Evolutionary conservation across 2,888 invertebrate genomes (phyloP).

Genomic region (Apodemia zela): DNA sequence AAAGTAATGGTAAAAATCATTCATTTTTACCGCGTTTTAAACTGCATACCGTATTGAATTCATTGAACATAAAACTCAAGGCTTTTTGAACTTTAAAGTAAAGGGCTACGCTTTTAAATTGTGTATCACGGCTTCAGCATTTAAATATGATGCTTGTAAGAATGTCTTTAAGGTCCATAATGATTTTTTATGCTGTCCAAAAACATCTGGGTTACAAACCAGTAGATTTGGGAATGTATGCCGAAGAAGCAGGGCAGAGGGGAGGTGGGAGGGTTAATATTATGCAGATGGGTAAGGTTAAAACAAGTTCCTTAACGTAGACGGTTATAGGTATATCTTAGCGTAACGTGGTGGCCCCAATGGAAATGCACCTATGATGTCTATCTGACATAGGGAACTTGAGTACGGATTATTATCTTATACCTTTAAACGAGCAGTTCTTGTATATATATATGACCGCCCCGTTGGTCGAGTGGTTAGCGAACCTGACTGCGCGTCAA

Average conservation of each 20-base stretch:
- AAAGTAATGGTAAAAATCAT: slow-evolving; percentile 11
- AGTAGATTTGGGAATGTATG: slow-evolving; percentile 71
- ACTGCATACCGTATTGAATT: slow-evolving; percentile 62
- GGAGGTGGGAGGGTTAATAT: slow-evolving; percentile 39
- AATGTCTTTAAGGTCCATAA: slow-evolving; percentile 33
- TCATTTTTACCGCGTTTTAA: slow-evolving; percentile 25
- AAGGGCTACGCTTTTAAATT: neutral
- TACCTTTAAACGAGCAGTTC: no score
- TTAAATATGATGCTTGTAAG: neutral
- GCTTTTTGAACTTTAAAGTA: slow-evolving; percentile 43
- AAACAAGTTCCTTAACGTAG: slow-evolving; percentile 27
- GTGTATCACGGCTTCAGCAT: neutral
- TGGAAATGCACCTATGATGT: neutral
- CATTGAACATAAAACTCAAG: slow-evolving; percentile 45
- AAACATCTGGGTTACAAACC: slow-evolving; percentile 68
- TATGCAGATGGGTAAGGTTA: slow-evolving; percentile 36
- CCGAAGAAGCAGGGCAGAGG: slow-evolving; percentile 50
- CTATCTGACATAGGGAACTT: neutral
- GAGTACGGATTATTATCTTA: neutral
- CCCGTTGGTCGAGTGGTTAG: no score
- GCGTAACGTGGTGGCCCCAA: neutral
- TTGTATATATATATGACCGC: no score
- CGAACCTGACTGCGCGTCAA: no score
- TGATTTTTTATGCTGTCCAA: slow-evolving; percentile 44
- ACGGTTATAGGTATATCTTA: neutral